Evolutionary conservation across 2,113 vertebrate species (phyloP), one percentile per base, ranked within the genome.

Genomic region (Pollimyrus isidori): DNA sequence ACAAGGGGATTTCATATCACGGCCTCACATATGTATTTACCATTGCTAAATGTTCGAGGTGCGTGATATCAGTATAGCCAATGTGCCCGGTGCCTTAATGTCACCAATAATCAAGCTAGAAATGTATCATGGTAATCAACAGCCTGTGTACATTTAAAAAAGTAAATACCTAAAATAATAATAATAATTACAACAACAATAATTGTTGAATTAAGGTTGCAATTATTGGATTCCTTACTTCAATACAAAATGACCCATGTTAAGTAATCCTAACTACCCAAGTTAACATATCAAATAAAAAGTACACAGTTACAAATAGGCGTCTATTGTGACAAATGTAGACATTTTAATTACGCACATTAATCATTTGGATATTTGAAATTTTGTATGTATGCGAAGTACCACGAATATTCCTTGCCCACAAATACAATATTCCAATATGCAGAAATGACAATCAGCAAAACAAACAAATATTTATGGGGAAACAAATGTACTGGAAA

Each of bases 391-490:
- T 35, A 13, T 48, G 21, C 17, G 23, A 35, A 52, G 26, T 11
- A 53, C 48, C 52, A 56, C 56, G 15, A 62, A 35, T 52, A 42
- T 83, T 84, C 26, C 50, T 56, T 53, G 21, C 52, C 35, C 30
- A 39, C 30, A 42, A 58, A 53, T 46, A 56, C 56, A n/a, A 84
- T 52, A 82, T 92, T 92, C 92, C 92, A 94, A 93, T 92, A 93
- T 90, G 93, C 91, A 89, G 89, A 92, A 92, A 93, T 94, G 93
- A 90, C 94, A 95, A 95, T 95, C 93, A 93, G 62, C 5, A 89
- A 95, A 93, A 94, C 93, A 95, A 93, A 94, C 93, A 92, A 95
- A 95, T 93, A 94, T 95, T 95, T 94, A 95, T 93, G 93, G 94
- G 93, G 92, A 94, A 94, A 95, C 94, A 94, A 95, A 95, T 92